Conservation (phyloP, 2,797 vertebrate species). For the Pangasius djambal region DNA sequence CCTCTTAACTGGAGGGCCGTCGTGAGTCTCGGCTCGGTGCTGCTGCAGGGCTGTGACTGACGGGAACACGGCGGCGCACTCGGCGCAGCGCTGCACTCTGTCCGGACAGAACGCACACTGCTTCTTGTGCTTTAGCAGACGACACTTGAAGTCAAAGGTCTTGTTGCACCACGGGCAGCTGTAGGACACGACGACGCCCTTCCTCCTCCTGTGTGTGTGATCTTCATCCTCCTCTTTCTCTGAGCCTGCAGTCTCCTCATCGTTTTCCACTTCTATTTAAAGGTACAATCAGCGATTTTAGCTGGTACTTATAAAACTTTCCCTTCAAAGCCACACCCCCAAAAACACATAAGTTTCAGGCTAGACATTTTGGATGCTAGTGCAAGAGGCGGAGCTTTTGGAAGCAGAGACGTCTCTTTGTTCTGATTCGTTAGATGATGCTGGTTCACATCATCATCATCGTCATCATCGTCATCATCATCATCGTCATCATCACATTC, state of each 20-base stretch:
- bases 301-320: not conserved
- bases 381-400: not conserved
- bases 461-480: not conserved
- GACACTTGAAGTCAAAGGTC: slow-evolving; percentile 84
- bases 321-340: not conserved
- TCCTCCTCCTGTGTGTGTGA: slow-evolving; percentile 32
- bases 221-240: slow-evolving; percentile 43
- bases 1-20: slow-evolving; percentile 70
- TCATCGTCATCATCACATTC: not conserved
- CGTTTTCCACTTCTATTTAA: not conserved
- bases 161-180: slow-evolving; percentile 83
- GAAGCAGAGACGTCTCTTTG: not conserved
- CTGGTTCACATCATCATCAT: not conserved
- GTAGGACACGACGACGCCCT: slow-evolving; percentile 63
- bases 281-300: not conserved
- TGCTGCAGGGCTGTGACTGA: slow-evolving; percentile 77
- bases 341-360: not conserved
- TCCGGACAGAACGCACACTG: slow-evolving; percentile 76
- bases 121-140: slow-evolving; percentile 80
- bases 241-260: slow-evolving; percentile 19
- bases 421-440: not conserved
- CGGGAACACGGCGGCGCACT: slow-evolving; percentile 66
- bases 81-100: slow-evolving; percentile 72
- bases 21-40: slow-evolving; percentile 74
- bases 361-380: not conserved